These are phyloP conservation scores for Cheilosia urbana DNA, from an alignment of 2,888 invertebrate species.

Conservation along the genomic window DNA sequence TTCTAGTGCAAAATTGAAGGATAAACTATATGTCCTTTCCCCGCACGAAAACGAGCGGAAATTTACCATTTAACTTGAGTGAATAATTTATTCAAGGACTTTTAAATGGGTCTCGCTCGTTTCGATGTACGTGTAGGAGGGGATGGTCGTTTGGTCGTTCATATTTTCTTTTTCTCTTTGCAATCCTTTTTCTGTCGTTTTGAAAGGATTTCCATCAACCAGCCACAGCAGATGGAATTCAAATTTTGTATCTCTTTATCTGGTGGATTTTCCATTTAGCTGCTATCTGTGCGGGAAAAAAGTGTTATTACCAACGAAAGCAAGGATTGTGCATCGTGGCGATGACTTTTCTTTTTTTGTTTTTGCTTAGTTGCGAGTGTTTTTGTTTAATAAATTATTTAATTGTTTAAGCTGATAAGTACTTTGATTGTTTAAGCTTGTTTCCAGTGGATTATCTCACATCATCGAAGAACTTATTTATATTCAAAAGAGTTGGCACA, in stretches of 20 bases:
- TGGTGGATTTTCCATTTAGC: neutral
- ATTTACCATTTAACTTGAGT: constrained; percentile 15
- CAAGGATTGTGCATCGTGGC: constrained; percentile 3
- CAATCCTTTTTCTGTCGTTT: constrained; percentile 14
- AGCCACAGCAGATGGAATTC: constrained; percentile 9
- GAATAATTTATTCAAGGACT: constrained; percentile 35
- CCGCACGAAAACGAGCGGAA: neutral
- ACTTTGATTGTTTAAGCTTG: too few species aligned
- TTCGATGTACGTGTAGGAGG: too few species aligned
- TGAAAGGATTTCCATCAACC: constrained; percentile 13
- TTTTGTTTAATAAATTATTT: constrained; percentile 9
- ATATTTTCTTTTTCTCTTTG: constrained; percentile 1
- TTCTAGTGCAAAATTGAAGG: neutral
- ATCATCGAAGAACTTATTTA: constrained; percentile 12
- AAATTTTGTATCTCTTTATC: constrained; percentile 4
- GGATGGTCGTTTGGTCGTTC: neutral
- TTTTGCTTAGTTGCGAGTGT: neutral
- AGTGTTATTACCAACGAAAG: neutral
- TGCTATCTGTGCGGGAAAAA: constrained; percentile 1
- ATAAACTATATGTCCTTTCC: constrained; percentile 5
- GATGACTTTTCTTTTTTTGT: neutral
- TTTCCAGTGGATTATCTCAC: constrained; percentile 17
- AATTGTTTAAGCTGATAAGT: constrained; percentile 11
- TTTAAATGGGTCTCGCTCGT: constrained; percentile 13
- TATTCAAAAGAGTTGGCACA: constrained; percentile 21